These are phyloP conservation scores for Athene cunicularia DNA, from an alignment of 2,113 vertebrate genomes.

Conservation along the genomic window DNA sequence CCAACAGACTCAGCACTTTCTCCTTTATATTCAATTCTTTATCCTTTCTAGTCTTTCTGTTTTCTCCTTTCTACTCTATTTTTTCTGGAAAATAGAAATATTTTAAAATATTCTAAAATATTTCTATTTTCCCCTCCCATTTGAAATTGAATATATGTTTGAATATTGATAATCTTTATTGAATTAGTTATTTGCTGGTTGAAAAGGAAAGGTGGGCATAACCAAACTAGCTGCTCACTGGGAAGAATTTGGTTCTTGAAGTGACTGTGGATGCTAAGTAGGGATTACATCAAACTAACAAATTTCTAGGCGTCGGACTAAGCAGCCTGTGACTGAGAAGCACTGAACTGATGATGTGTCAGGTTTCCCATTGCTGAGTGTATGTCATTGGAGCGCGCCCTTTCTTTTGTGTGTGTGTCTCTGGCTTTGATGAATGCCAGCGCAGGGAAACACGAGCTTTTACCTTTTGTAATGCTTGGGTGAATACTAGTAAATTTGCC, in stretches of 20 bases:
- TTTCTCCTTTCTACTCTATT: background rate
- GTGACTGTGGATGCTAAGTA: background rate
- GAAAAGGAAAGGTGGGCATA: background rate
- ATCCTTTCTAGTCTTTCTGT: background rate
- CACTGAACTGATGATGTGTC: background rate
- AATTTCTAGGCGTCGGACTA: background rate
- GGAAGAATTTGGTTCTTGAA: background rate
- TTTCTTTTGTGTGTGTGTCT: conserved; percentile 40
- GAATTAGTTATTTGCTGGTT: background rate
- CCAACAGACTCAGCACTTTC: background rate
- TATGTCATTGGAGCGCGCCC: conserved; percentile 51
- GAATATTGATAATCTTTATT: background rate
- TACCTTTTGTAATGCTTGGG: conserved; percentile 59
- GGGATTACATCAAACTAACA: background rate
- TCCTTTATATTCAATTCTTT: background rate
- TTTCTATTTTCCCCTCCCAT: background rate
- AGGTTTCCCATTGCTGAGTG: conserved; percentile 25
- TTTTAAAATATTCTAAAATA: background rate
- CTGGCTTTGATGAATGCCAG: conserved; percentile 57
- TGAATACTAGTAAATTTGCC: conserved; percentile 56
- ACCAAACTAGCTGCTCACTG: background rate
- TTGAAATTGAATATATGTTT: background rate
- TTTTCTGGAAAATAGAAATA: background rate
- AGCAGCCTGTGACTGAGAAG: conserved; percentile 23
- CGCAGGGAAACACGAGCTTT: conserved; percentile 44